Evolutionary conservation across 2,888 invertebrate genomes (phyloP).

Genomic region (Torymus texanus): DNA sequence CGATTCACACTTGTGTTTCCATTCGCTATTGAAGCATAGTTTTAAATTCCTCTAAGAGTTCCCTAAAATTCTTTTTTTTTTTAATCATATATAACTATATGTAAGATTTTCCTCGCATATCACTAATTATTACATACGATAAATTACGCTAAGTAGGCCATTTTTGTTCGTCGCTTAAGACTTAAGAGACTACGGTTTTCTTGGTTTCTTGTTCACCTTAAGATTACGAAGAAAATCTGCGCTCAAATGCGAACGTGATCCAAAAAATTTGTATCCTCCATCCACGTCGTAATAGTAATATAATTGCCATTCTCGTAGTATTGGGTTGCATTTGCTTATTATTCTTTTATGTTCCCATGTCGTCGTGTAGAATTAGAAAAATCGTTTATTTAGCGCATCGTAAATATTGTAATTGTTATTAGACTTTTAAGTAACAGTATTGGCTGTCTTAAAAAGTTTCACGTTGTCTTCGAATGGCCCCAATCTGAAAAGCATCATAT

Average conservation of each 20-base stretch:
- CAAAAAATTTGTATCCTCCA: slow-evolving; percentile 18
- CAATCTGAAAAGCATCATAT: slow-evolving; percentile 65
- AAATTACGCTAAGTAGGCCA: slow-evolving; percentile 61
- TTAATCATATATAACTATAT: slow-evolving; percentile 51
- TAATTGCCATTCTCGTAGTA: slow-evolving; percentile 30
- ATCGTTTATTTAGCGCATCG: slow-evolving; percentile 34
- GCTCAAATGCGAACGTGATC: slow-evolving; percentile 24
- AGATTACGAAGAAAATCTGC: slow-evolving; percentile 38
- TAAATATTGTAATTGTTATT: slow-evolving; percentile 33
- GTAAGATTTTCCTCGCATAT: slow-evolving; percentile 54
- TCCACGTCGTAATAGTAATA: slow-evolving; percentile 8
- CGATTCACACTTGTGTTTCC: slow-evolving; percentile 39
- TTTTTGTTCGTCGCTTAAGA: slow-evolving; percentile 66
- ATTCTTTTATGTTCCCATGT: slow-evolving; percentile 22
- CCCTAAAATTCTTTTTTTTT: slow-evolving; percentile 55
- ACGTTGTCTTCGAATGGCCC: slow-evolving; percentile 73
- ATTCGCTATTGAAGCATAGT: slow-evolving; percentile 48
- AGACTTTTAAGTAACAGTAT: slow-evolving; percentile 19
- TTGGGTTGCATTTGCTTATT: neutral
- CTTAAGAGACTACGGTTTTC: slow-evolving; percentile 58
- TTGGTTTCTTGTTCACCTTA: slow-evolving; percentile 1
- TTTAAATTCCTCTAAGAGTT: slow-evolving; percentile 56
- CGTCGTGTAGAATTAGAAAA: slow-evolving; percentile 43
- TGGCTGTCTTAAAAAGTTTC: slow-evolving; percentile 65
- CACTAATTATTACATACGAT: slow-evolving; percentile 56